Evolutionary conservation across 1,140 invertebrate genomes (phyloP).

Genomic region (Chironomus tepperi): DNA sequence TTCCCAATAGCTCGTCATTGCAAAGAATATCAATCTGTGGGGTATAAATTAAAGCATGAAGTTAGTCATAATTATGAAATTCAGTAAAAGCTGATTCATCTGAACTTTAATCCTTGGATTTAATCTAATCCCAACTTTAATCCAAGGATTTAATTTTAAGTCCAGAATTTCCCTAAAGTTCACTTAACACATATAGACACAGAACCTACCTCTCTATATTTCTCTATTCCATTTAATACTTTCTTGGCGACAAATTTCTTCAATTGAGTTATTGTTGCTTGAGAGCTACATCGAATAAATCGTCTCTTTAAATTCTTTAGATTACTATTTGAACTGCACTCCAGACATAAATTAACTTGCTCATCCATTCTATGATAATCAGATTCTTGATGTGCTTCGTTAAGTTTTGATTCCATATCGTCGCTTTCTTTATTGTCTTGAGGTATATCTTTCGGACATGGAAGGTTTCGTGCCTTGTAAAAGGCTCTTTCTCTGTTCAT

Average conservation of each 20-base stretch:
- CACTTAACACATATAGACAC: no score
- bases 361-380: slow-evolving; percentile 93
- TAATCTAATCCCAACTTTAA: no score
- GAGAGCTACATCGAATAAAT: slow-evolving; percentile 89
- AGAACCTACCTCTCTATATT: slow-evolving; percentile 84
- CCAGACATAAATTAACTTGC: slow-evolving; percentile 87
- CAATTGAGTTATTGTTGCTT: slow-evolving; percentile 92
- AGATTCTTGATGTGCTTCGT: slow-evolving; percentile 64
- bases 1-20: slow-evolving; percentile 95
- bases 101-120: no score
- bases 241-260: slow-evolving; percentile 98
- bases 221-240: slow-evolving; percentile 80
- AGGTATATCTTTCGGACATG: slow-evolving; percentile 80
- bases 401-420: slow-evolving; percentile 34
- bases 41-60: no score
- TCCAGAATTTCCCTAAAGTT: no score
- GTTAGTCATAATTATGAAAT: no score
- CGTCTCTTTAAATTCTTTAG: slow-evolving; percentile 76
- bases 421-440: slow-evolving; percentile 45
- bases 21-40: slow-evolving; percentile 92
- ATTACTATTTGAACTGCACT: slow-evolving; percentile 68
- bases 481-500: slow-evolving; percentile 78
- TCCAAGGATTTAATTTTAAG: no score
- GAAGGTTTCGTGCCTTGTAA: slow-evolving; percentile 70
- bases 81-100: no score